Percentiles rank a stretch among this genome's conserved stretches.
These are phyloP conservation scores for Marasmarcha lunaedactyla DNA, from an alignment of 2,888 invertebrate genomes.

Conservation along the genomic window DNA sequence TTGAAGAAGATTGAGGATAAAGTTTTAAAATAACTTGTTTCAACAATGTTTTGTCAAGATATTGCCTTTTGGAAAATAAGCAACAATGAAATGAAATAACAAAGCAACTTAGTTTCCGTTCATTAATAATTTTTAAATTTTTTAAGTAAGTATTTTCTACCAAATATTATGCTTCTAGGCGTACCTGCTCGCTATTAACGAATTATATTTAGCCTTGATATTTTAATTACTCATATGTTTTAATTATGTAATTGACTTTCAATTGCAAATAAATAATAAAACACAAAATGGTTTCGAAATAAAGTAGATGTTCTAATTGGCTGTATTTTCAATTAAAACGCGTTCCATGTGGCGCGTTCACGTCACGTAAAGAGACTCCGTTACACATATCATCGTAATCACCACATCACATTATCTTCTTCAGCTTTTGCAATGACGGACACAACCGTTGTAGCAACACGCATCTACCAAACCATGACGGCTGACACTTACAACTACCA, in stretches of 20 bases:
- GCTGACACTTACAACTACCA: slow-evolving; percentile 35
- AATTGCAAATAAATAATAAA: neutral
- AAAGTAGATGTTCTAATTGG: slow-evolving; percentile 1
- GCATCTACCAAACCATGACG: slow-evolving; percentile 24
- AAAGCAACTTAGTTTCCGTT: no score
- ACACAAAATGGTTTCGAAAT: neutral
- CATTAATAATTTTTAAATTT: no score
- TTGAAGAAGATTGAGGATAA: no score
- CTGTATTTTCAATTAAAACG: slow-evolving; percentile 1
- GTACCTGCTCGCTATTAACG: no score
- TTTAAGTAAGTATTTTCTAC: no score
- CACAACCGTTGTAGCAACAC: slow-evolving; percentile 42
- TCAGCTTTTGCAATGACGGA: slow-evolving; percentile 55
- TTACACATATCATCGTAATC: slow-evolving; percentile 50
- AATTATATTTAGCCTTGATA: no score
- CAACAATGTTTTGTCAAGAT: no score
- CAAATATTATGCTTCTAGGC: no score
- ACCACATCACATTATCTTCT: slow-evolving; percentile 31
- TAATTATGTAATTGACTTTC: slow-evolving; percentile 1
- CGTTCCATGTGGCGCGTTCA: slow-evolving; percentile 8
- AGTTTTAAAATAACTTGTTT: no score
- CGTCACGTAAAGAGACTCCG: slow-evolving; percentile 45
- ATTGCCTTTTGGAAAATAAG: no score
- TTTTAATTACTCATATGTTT: neutral
- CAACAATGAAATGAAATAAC: no score